phyloP scores from a whole-genome alignment of 2,797 vertebrate species.

The Muraenolepis orangiensis region DNA sequence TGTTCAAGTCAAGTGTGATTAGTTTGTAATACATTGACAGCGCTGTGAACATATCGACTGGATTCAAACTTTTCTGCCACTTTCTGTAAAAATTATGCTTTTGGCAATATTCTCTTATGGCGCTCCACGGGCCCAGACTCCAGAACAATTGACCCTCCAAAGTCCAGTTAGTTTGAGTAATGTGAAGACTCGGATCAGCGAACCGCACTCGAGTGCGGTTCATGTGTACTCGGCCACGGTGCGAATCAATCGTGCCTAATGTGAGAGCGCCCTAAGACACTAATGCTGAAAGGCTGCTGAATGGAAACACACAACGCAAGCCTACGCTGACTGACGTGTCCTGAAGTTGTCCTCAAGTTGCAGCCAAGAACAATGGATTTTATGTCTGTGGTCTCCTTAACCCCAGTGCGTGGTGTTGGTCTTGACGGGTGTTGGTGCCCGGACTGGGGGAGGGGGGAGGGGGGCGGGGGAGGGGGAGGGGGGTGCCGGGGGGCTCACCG shows the following conservation, averaged over 20 bases:
- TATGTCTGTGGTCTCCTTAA: too few species aligned
- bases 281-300: background rate
- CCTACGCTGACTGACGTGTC: background rate
- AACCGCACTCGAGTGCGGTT: too few species aligned
- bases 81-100: background rate
- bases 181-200: too few species aligned
- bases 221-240: too few species aligned
- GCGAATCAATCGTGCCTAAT: too few species aligned
- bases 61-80: background rate
- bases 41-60: background rate
- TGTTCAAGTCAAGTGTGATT: background rate
- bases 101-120: background rate
- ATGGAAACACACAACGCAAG: background rate
- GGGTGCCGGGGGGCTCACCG: constrained; percentile 72
- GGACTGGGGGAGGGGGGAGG: too few species aligned
- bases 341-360: too few species aligned
- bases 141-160: too few species aligned
- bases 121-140: too few species aligned
- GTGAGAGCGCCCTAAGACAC: background rate
- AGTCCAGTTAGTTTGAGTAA: too few species aligned
- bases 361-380: too few species aligned
- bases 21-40: background rate
- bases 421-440: background rate
- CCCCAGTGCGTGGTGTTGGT: too few species aligned
- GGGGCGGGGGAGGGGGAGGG: background rate